Evolutionary conservation across 2,113 vertebrate genomes (phyloP).

Genomic region (Sardina pilchardus): DNA sequence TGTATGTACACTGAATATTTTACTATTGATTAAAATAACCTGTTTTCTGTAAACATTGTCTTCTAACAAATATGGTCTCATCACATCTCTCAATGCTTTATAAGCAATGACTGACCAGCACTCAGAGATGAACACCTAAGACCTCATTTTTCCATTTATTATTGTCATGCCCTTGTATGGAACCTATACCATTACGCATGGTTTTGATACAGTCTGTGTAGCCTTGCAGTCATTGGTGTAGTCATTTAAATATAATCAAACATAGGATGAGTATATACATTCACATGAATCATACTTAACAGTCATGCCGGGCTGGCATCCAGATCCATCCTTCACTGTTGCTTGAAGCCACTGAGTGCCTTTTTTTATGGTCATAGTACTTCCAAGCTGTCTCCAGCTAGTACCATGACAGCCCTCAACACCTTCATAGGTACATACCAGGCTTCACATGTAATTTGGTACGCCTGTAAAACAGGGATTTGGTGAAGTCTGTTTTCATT

Average conservation of each 20-base stretch:
- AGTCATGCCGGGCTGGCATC: not conserved
- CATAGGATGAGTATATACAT: not conserved
- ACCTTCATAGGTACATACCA: not conserved
- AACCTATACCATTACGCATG: not conserved
- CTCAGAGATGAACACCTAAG: not conserved
- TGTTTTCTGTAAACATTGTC: not conserved
- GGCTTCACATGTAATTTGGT: not conserved
- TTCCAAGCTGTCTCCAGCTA: not conserved
- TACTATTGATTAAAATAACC: slow-evolving; percentile 10
- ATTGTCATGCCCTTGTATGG: not conserved
- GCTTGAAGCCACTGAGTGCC: not conserved
- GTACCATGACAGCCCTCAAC: not conserved
- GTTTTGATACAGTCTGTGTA: not conserved
- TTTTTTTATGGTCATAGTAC: not conserved
- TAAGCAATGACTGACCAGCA: not conserved
- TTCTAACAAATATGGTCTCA: not conserved
- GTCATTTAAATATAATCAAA: not conserved
- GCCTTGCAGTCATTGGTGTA: not conserved
- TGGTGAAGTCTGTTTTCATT: not conserved
- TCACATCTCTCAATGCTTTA: not conserved
- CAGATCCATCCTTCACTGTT: not conserved
- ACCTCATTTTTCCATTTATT: not conserved
- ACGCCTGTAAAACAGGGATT: not conserved
- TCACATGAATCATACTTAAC: not conserved
- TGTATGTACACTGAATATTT: slow-evolving; percentile 38